phyloP scores from a whole-genome alignment of 1,140 invertebrate species.

The Neoseiulus cucumeris region DNA sequence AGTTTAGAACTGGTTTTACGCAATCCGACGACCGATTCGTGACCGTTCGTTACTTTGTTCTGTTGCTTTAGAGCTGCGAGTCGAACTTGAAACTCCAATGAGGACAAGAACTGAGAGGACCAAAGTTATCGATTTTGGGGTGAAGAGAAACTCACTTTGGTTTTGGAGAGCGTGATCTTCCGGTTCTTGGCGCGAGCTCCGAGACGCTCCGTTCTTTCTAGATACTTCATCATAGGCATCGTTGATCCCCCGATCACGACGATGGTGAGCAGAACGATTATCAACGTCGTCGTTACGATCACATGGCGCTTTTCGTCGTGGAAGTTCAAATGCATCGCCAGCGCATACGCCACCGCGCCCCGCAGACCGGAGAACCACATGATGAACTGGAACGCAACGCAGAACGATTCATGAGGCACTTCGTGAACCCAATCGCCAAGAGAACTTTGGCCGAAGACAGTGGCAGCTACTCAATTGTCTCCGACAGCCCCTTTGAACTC shows the following conservation, averaged over 20 bases:
- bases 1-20: too few species aligned
- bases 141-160: constrained; percentile 83
- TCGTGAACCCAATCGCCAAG: background rate
- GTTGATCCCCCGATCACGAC: constrained; percentile 85
- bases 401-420: background rate
- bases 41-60: too few species aligned
- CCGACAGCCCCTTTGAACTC: background rate
- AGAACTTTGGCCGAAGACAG: too few species aligned
- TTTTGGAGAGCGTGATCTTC: constrained; percentile 82
- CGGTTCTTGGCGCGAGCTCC: constrained; percentile 42
- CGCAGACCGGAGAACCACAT: constrained; percentile 93
- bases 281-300: constrained; percentile 87
- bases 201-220: constrained; percentile 18
- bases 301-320: constrained; percentile 69
- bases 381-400: constrained; percentile 47
- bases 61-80: too few species aligned
- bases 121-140: too few species aligned
- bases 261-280: constrained; percentile 87
- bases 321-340: constrained; percentile 86
- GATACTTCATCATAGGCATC: constrained; percentile 64
- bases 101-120: too few species aligned
- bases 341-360: constrained; percentile 91
- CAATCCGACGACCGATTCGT: too few species aligned
- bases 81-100: too few species aligned
- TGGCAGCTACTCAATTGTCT: too few species aligned